phyloP scores from a whole-genome alignment of 2,113 vertebrate species.

The Cromileptes altivelis region DNA sequence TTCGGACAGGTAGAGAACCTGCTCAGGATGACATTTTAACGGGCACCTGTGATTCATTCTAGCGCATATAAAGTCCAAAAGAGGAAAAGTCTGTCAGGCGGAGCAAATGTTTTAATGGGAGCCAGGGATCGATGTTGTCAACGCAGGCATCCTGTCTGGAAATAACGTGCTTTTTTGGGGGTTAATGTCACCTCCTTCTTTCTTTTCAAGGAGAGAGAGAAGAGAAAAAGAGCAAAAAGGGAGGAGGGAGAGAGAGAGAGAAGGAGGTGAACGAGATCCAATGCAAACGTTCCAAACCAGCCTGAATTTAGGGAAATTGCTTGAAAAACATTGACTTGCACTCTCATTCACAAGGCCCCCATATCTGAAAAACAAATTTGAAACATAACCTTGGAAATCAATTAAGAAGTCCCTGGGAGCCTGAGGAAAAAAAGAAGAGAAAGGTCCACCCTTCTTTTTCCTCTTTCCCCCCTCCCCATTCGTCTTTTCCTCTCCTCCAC shows the following conservation, averaged over 20 bases:
- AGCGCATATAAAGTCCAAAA: slow-evolving; percentile 74
- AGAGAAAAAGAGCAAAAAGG: slow-evolving; percentile 22
- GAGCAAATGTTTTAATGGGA: slow-evolving; percentile 87
- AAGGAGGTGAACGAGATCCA: slow-evolving; percentile 47
- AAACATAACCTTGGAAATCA: slow-evolving; percentile 87
- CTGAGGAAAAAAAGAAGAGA: slow-evolving; percentile 50
- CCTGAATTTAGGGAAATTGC: slow-evolving; percentile 74
- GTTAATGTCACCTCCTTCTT: slow-evolving; percentile 62
- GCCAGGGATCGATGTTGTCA: slow-evolving; percentile 85
- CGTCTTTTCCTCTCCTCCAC: slow-evolving; percentile 66
- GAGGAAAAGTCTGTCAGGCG: slow-evolving; percentile 84
- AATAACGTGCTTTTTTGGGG: slow-evolving; percentile 66
- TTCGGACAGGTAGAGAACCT: slow-evolving; percentile 53
- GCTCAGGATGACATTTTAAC: slow-evolving; percentile 75
- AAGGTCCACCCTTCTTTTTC: slow-evolving; percentile 54
- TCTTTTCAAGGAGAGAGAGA: slow-evolving; percentile 59
- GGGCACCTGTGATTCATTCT: slow-evolving; percentile 81
- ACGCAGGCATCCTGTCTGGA: slow-evolving; percentile 84
- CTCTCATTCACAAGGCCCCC: slow-evolving; percentile 43
- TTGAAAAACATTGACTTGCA: slow-evolving; percentile 76
- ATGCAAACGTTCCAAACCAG: slow-evolving; percentile 53
- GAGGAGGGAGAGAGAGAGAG: neutral
- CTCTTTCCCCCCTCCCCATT: slow-evolving; percentile 18
- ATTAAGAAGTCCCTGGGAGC: slow-evolving; percentile 80
- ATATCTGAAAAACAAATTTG: slow-evolving; percentile 85